Conservation (phyloP, 2,113 vertebrate genomes). For the Phaethornis superciliosus region DNA sequence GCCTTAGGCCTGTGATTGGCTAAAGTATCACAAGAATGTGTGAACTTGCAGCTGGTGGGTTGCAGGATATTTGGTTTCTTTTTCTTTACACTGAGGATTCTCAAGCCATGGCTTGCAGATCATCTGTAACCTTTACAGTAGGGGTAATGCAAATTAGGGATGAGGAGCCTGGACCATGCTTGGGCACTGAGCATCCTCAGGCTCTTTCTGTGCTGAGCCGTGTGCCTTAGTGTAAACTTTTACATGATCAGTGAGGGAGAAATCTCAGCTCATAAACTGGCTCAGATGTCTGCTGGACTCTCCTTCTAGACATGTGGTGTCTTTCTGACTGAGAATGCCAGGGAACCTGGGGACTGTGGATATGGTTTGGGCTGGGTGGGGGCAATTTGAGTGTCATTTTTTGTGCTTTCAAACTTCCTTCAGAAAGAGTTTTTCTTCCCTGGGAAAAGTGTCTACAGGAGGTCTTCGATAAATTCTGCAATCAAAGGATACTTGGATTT, state of each 20-base stretch:
- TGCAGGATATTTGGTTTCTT: accelerated
- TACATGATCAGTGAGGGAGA: not conserved
- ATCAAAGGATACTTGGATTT: not conserved
- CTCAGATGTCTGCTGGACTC: not conserved
- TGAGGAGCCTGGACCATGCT: not conserved
- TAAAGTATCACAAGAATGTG: not conserved
- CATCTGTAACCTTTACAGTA: not conserved
- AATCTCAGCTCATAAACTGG: not conserved
- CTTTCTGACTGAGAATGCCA: not conserved
- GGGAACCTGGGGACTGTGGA: not conserved
- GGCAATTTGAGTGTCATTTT: not conserved
- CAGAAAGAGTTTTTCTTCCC: not conserved
- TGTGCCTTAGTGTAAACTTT: not conserved
- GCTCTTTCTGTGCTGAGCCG: not conserved
- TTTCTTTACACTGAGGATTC: not conserved
- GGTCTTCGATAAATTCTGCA: not conserved
- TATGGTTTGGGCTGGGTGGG: not conserved
- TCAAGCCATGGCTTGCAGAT: not conserved
- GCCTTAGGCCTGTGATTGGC: not conserved
- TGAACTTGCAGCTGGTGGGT: not conserved
- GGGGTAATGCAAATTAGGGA: not conserved
- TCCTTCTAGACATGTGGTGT: not conserved
- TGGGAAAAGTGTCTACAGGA: not conserved
- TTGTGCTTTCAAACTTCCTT: not conserved
- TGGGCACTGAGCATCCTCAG: not conserved